A percentile compares a stretch with the other conserved stretches of the same genome.
phyloP scores from a whole-genome alignment of 2,888 invertebrate genomes.

The Ochropleura plecta region DNA sequence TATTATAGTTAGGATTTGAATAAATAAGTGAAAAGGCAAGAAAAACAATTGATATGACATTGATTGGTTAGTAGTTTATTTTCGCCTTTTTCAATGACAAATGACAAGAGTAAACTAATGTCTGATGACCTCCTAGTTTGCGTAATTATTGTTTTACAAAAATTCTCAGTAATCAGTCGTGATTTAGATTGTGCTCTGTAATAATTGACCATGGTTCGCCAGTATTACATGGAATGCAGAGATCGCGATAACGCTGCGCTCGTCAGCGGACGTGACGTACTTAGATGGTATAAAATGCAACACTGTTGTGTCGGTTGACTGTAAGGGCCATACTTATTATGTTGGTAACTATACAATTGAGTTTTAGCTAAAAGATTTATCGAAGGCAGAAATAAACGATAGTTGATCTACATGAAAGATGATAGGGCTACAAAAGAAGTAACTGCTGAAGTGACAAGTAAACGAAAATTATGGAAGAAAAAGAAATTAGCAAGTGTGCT shows the following conservation, averaged over 20 bases:
- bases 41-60: background rate
- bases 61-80: background rate
- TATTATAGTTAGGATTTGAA: background rate
- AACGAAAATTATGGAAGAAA: background rate
- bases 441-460: background rate
- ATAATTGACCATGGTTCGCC: slow-evolving; percentile 26
- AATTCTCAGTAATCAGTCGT: slow-evolving; percentile 20
- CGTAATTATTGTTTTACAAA: slow-evolving; percentile 6
- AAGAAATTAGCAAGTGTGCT: background rate
- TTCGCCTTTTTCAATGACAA: background rate
- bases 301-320: slow-evolving; percentile 6
- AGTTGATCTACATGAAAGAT: background rate
- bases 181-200: slow-evolving; percentile 29
- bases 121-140: slow-evolving; percentile 4
- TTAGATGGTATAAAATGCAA: background rate
- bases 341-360: background rate
- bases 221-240: slow-evolving; percentile 22
- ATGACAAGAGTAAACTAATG: background rate
- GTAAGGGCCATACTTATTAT: background rate
- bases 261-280: slow-evolving; percentile 14
- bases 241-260: slow-evolving; percentile 40
- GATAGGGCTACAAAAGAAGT: background rate
- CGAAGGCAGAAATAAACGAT: too few relatives aligned
- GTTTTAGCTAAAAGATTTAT: background rate
- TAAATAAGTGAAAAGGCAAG: background rate